Evolutionary conservation across 2,113 vertebrate species (phyloP), one percentile per base, ranked within the genome.

Genomic region (Crypturellus undulatus): DNA sequence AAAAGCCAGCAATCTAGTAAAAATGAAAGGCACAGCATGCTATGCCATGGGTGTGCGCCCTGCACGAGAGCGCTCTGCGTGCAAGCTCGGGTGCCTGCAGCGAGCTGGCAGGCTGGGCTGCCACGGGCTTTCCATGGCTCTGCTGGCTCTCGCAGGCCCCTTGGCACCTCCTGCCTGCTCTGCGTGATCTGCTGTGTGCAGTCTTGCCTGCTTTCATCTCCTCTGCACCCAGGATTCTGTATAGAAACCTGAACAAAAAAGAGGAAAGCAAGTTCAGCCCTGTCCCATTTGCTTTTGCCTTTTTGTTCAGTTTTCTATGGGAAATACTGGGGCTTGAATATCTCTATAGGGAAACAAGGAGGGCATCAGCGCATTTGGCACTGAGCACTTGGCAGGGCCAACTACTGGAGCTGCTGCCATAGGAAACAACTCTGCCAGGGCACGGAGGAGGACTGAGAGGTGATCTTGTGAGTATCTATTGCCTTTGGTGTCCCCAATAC

Each of bases 181-280:
- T 30, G 3, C 30, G 64, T 24, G 21, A 4, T 77, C 38, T n/a
- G 89, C 45, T 67, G 32, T 2, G 1, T 12, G 0, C 26, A 12
- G 3, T 62, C 5, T 16, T 75, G 34, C n/a, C 13, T 73, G 38
- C 47, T 79, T 84, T 76, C 54, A 65, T 34, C 28, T 90, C 47
- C 0, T 1, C 15, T 73, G 51, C 89, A 84, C 59, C 56, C 24
- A 28, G 6, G 15, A 24, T 24, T 78, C 3, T 0, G 36, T 0
- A 0, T 24, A 89, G 78, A 82, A 94, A 69, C 22, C 0, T 69
- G 1, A 91, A 30, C 21, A 81, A 79, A 88, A 87, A 87, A 63
- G 36, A 79, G 76, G 40, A 56, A 0, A 9, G 26, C 36, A 68
- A 84, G 65, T 18, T 58, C 28, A 58, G 54, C 9, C 54, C 54